These are phyloP conservation scores for Fabriciana adippe DNA, from an alignment of 2,888 invertebrate species.

Conservation along the genomic window DNA sequence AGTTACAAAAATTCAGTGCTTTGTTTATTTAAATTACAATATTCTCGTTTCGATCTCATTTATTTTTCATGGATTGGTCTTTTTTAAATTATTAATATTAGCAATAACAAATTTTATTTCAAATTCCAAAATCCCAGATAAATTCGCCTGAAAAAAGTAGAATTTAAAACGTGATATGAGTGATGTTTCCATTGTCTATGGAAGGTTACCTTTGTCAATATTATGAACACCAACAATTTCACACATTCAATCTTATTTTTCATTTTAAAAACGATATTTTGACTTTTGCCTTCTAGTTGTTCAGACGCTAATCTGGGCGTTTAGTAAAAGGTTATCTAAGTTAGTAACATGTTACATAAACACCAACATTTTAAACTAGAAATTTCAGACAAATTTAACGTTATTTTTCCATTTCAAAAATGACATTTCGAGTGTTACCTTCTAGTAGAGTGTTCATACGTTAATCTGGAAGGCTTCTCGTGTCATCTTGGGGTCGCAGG, in stretches of 20 bases:
- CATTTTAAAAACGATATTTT: neutral
- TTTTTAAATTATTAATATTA: neutral
- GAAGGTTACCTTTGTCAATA: no score
- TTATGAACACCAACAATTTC: no score
- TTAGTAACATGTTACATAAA: no score
- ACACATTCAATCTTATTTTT: neutral
- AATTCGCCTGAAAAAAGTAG: no score
- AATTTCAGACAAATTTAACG: neutral
- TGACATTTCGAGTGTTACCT: neutral
- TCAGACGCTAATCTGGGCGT: slow-evolving; percentile 87
- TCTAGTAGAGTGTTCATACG: slow-evolving; percentile 74
- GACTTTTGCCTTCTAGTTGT: slow-evolving; percentile 1
- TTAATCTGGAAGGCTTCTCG: slow-evolving; percentile 91
- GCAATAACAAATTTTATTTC: slow-evolving; percentile 5
- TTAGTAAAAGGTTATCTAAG: no score
- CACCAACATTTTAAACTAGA: no score
- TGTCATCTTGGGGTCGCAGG: slow-evolving; percentile 77
- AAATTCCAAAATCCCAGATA: neutral
- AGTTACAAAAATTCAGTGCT: slow-evolving; percentile 23
- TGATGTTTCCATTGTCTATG: no score
- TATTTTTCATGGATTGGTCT: slow-evolving; percentile 8
- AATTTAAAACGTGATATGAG: no score
- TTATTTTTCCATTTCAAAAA: neutral
- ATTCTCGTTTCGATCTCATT: neutral
- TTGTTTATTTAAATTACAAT: neutral